phyloP scores from a whole-genome alignment of 1,140 invertebrate genomes.

The Brachionus rotundiformis region DNA sequence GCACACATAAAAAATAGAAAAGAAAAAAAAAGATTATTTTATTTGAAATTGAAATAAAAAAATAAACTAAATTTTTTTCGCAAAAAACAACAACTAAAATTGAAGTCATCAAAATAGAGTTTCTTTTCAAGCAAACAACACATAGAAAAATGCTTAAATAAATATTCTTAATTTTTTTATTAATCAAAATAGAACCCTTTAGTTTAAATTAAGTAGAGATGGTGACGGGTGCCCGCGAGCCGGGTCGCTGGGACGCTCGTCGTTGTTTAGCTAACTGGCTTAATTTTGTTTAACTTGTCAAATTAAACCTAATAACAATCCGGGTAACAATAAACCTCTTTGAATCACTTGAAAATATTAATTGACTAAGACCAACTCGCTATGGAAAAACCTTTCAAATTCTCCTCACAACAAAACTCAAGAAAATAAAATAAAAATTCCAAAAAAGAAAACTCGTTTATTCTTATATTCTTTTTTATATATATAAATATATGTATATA shows the following conservation, averaged over 20 bases:
- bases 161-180: conserved; percentile 22
- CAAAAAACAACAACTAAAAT: conserved; percentile 28
- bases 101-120: conserved; percentile 38
- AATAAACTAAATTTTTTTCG: neutral
- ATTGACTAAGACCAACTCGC: conserved; percentile 33
- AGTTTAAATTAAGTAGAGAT: neutral
- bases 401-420: neutral
- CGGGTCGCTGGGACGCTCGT: no score
- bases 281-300: conserved; percentile 36
- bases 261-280: neutral
- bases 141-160: conserved; percentile 19
- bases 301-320: conserved; percentile 34
- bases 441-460: neutral
- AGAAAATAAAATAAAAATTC: conserved; percentile 4
- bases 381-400: neutral
- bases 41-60: conserved; percentile 29
- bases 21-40: conserved; percentile 1
- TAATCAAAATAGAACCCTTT: conserved; percentile 46
- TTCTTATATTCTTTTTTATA: no score
- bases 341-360: conserved; percentile 42
- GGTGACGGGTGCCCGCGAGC: neutral
- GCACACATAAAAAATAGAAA: neutral
- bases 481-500: neutral
- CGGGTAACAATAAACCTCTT: neutral
- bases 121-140: neutral